Conservation (phyloP, 2,113 vertebrate species). For the Atrichornis clamosus region DNA sequence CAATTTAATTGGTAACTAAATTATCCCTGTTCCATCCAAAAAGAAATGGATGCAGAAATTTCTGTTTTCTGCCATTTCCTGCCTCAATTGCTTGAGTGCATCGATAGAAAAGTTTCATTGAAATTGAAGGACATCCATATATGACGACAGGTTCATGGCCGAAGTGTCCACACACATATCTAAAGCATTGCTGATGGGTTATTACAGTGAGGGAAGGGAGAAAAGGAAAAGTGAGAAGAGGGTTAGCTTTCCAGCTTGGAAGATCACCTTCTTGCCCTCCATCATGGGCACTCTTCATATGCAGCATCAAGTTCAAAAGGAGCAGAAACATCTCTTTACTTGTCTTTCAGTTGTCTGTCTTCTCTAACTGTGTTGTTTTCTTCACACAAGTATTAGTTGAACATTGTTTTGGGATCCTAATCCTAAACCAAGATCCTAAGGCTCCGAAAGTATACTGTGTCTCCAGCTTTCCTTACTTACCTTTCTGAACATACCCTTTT, state of each 20-base stretch:
- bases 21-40: not conserved
- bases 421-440: not conserved
- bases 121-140: not conserved
- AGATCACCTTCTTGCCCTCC: not conserved
- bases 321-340: not conserved
- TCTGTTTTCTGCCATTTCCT: not conserved
- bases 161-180: not conserved
- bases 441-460: not conserved
- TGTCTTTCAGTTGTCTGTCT: not conserved
- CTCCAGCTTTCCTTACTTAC: not conserved
- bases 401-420: not conserved
- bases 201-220: not conserved
- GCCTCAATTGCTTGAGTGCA: not conserved
- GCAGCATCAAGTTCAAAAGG: not conserved
- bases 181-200: not conserved
- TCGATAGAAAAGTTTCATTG: not conserved
- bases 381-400: not conserved
- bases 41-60: not conserved
- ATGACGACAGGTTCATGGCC: not conserved
- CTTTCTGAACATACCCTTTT: not conserved
- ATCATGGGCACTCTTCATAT: rapidly evolving
- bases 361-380: not conserved
- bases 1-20: not conserved
- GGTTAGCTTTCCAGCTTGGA: not conserved
- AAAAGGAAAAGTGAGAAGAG: not conserved